phyloP scores from a whole-genome alignment of 2,797 vertebrate genomes.

The Acestrorhynchus altus region DNA sequence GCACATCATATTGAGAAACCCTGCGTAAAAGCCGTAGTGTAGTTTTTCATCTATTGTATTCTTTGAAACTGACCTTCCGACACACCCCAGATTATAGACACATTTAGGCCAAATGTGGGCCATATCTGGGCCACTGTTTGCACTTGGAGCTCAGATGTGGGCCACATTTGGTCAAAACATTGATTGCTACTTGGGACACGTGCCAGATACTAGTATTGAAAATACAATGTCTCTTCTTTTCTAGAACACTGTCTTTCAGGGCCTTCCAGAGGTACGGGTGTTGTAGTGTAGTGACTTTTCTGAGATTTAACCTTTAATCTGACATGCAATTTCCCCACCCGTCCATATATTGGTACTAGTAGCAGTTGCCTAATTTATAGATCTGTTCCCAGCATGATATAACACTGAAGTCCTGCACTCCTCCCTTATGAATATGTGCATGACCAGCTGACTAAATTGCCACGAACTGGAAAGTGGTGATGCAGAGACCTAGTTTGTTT shows the following conservation, averaged over 20 bases:
- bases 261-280: slow-evolving; percentile 74
- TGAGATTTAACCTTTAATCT: slow-evolving; percentile 3
- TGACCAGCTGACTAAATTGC: slow-evolving; percentile 14
- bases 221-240: slow-evolving; percentile 56
- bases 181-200: no score
- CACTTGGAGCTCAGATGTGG: no score
- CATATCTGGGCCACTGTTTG: no score
- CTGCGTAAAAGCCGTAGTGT: no score
- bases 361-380: background rate
- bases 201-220: background rate
- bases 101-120: no score
- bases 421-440: slow-evolving; percentile 18
- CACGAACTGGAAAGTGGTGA: background rate
- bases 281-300: slow-evolving; percentile 48
- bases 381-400: background rate
- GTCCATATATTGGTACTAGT: background rate
- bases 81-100: no score
- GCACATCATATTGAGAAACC: no score
- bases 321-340: slow-evolving; percentile 24
- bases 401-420: slow-evolving; percentile 20
- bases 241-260: slow-evolving; percentile 84
- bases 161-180: no score
- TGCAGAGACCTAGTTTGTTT: background rate
- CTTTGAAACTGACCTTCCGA: no score
- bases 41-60: no score